Percentiles rank a stretch among this genome's conserved stretches.
These are phyloP conservation scores for Crioceris asparagi DNA, from an alignment of 2,888 invertebrate genomes.

Conservation along the genomic window DNA sequence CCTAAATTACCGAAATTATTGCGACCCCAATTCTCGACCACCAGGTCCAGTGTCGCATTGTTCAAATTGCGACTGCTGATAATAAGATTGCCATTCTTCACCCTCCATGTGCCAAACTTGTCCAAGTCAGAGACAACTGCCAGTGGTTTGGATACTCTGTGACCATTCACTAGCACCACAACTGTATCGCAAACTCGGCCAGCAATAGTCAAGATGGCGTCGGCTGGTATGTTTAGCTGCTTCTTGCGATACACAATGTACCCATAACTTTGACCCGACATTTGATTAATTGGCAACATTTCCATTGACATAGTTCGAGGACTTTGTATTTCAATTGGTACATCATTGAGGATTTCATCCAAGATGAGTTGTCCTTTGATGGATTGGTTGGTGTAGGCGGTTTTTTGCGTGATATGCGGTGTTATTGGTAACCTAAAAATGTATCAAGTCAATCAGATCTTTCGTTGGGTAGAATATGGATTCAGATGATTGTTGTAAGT, in stretches of 20 bases:
- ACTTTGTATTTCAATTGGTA: slow-evolving; percentile 7
- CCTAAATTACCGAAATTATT: slow-evolving; percentile 44
- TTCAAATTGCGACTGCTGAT: slow-evolving; percentile 21
- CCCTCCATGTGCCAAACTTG: slow-evolving; percentile 38
- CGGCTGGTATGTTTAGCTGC: slow-evolving; percentile 23
- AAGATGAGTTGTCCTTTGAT: slow-evolving; percentile 29
- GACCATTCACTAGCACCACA: slow-evolving; percentile 38
- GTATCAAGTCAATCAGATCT: too few species aligned
- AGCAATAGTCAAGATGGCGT: slow-evolving; percentile 29
- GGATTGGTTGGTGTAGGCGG: slow-evolving; percentile 66
- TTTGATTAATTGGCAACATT: slow-evolving; percentile 31
- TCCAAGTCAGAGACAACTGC: slow-evolving; percentile 26
- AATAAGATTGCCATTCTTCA: slow-evolving; percentile 25
- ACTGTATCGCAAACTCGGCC: slow-evolving; percentile 40
- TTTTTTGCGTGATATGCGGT: slow-evolving; percentile 62
- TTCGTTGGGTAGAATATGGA: too few species aligned
- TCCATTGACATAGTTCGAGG: slow-evolving; percentile 28
- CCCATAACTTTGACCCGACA: slow-evolving; percentile 46
- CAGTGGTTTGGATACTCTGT: slow-evolving; percentile 30
- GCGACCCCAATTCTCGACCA: slow-evolving; percentile 73
- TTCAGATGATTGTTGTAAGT: too few species aligned
- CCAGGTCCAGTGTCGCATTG: slow-evolving; percentile 35
- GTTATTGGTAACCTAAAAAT: slow-evolving; percentile 43
- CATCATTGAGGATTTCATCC: slow-evolving; percentile 20
- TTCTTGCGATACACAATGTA: slow-evolving; percentile 43